Conservation (phyloP, 1,140 invertebrate species). For the Magallana angulata region DNA sequence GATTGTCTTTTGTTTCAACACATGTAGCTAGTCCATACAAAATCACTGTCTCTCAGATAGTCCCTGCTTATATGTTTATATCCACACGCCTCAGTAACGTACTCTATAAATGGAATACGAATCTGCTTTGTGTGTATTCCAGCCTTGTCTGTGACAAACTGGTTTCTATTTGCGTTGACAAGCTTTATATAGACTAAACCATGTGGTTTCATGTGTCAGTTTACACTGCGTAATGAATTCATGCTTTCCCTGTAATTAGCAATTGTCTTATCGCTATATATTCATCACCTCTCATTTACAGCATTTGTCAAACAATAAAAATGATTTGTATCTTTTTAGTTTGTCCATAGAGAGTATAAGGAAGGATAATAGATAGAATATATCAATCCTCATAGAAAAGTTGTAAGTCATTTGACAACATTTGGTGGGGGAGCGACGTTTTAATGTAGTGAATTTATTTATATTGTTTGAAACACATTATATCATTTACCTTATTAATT, state of each 20-base stretch:
- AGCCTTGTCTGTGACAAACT: background rate
- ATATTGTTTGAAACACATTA: too few species aligned
- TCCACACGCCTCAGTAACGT: background rate
- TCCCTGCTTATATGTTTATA: background rate
- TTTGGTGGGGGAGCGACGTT: too few species aligned
- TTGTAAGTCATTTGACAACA: too few species aligned
- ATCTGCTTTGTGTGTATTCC: background rate
- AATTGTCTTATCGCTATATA: background rate
- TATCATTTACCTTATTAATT: too few species aligned
- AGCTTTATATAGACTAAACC: conserved; percentile 26
- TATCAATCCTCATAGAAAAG: too few species aligned
- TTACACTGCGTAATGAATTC: conserved; percentile 3
- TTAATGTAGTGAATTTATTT: too few species aligned
- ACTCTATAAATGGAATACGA: background rate
- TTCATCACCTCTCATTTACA: conserved; percentile 12
- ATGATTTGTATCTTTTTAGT: conserved; percentile 19
- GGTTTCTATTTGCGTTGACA: conserved; percentile 18
- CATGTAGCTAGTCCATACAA: background rate
- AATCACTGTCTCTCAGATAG: background rate
- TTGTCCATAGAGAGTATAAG: background rate
- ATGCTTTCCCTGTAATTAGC: conserved; percentile 11
- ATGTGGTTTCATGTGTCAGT: conserved; percentile 19
- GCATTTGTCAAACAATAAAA: background rate
- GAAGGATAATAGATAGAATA: too few species aligned
- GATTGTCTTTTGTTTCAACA: background rate